A percentile compares a stretch with the other conserved stretches of the same genome.
Conservation (phyloP, 2,797 vertebrate genomes). For the Falco novaeseelandiae region DNA sequence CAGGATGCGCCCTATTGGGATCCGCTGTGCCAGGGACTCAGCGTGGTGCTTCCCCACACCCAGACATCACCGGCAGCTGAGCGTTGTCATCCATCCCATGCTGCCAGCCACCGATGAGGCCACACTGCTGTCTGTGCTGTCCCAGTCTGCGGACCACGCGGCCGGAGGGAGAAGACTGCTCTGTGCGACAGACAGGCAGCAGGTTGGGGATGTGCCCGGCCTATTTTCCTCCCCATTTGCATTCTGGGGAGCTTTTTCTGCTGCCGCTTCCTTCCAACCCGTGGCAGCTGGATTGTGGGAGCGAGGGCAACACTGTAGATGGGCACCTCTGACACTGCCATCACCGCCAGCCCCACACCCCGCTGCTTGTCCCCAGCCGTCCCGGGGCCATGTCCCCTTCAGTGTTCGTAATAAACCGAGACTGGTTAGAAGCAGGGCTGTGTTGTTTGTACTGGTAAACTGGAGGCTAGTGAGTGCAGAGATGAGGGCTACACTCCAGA, state of each 20-base stretch:
- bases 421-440: background rate
- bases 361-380: background rate
- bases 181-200: fast-evolving
- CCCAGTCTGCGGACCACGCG: fast-evolving
- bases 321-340: background rate
- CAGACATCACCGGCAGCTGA: background rate
- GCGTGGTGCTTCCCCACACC: background rate
- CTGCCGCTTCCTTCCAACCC: fast-evolving
- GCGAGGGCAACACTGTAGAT: background rate
- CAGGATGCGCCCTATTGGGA: fast-evolving
- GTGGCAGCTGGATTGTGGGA: background rate
- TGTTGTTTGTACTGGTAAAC: background rate
- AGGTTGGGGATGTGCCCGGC: fast-evolving
- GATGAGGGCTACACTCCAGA: fast-evolving
- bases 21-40: fast-evolving
- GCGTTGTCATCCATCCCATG: background rate
- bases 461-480: background rate
- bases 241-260: background rate
- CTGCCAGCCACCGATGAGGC: background rate
- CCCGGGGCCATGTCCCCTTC: fast-evolving
- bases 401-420: constrained; percentile 43
- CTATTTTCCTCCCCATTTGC: background rate
- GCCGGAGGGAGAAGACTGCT: fast-evolving
- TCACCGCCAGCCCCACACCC: background rate
- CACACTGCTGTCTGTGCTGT: fast-evolving